Percentiles rank a stretch among this genome's conserved stretches.
phyloP scores from a whole-genome alignment of 1,140 invertebrate species.

The Solenopsis fugax region DNA sequence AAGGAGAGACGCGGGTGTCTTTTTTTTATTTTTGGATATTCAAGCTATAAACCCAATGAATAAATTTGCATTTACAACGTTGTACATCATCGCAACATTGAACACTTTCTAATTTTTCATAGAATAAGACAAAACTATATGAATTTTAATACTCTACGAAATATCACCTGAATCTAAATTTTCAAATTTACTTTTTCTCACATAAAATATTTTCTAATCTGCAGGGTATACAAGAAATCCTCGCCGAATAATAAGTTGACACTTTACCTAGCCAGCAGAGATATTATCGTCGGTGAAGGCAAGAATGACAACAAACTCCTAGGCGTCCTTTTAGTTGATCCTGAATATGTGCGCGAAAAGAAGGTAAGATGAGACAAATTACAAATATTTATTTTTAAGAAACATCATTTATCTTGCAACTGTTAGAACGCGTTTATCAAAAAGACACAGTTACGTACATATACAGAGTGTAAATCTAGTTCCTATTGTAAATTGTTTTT shows the following conservation, averaged over 20 bases:
- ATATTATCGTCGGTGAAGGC: constrained; percentile 91
- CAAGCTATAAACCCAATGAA: background rate
- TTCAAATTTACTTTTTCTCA: constrained; percentile 26
- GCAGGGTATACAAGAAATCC: constrained; percentile 89
- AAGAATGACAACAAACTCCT: constrained; percentile 92
- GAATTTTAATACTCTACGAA: constrained; percentile 15
- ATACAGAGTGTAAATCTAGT: background rate
- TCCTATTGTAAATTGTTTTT: background rate
- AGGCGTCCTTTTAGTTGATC: constrained; percentile 93
- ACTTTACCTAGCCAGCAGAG: constrained; percentile 92
- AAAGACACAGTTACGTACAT: background rate
- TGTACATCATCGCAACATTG: background rate
- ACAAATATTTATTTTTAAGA: constrained; percentile 11
- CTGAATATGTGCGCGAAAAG: constrained; percentile 91
- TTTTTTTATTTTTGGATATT: background rate
- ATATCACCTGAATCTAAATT: background rate
- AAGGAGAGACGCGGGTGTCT: background rate
- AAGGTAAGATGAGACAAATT: constrained; percentile 86
- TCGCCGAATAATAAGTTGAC: constrained; percentile 94
- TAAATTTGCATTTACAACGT: constrained; percentile 11
- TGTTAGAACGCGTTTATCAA: background rate
- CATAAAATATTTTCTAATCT: constrained; percentile 35
- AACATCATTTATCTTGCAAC: background rate
- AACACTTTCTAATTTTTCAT: background rate
- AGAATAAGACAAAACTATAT: background rate